A percentile compares a stretch with the other conserved stretches of the same genome.
Evolutionary conservation across 1,140 invertebrate genomes (phyloP).

Genomic region (Microvelia longipes): DNA sequence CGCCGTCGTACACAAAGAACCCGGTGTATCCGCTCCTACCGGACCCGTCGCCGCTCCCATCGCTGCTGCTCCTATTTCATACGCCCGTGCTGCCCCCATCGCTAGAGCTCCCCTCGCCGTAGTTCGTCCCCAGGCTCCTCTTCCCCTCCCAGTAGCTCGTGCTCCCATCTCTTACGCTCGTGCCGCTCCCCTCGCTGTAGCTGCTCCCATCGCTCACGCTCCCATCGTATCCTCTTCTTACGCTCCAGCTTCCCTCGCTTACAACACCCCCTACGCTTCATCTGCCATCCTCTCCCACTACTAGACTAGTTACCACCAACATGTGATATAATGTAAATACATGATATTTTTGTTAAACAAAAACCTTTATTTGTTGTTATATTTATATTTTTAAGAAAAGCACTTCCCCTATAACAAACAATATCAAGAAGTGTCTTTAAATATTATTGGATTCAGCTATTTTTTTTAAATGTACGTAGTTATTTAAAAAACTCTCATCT

Average conservation of each 20-base stretch:
- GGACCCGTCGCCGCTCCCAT: neutral
- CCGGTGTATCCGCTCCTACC: neutral
- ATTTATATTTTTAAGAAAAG: no score
- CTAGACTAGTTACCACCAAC: conserved; percentile 37
- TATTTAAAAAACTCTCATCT: no score
- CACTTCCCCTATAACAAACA: no score
- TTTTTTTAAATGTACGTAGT: no score
- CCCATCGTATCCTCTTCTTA: conserved; percentile 6
- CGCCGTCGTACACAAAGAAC: conserved; percentile 1
- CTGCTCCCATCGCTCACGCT: neutral
- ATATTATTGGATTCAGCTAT: no score
- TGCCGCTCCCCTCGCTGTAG: neutral
- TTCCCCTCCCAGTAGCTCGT: neutral
- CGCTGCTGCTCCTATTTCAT: neutral
- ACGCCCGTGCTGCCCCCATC: neutral
- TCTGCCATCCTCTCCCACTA: conserved; percentile 36
- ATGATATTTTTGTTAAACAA: no score
- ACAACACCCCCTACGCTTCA: conserved; percentile 29
- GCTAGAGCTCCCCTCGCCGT: neutral
- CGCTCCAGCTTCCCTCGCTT: conserved; percentile 16
- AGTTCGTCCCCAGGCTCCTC: neutral
- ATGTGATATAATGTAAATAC: neutral
- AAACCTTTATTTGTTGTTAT: no score
- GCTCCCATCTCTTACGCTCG: neutral
- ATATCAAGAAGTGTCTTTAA: no score